Conservation (phyloP, 1,140 invertebrate species). For the Brachystomella parvula region DNA sequence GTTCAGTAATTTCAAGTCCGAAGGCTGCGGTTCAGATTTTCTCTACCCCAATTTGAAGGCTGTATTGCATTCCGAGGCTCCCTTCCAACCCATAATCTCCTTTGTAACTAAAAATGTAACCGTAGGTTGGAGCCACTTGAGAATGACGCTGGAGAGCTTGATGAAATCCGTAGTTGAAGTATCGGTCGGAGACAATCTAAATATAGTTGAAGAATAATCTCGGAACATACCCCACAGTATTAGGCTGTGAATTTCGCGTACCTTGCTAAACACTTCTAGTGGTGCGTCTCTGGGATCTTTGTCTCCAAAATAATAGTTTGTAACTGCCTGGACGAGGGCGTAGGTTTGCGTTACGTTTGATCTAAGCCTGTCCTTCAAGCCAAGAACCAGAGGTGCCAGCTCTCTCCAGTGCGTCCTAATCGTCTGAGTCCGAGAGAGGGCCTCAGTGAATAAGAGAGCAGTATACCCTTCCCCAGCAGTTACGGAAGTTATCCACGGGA, state of each 20-base stretch:
- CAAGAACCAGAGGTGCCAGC: neutral
- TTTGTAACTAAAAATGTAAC: constrained; percentile 18
- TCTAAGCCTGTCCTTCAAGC: neutral
- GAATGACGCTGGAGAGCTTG: constrained; percentile 22
- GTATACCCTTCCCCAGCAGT: constrained; percentile 12
- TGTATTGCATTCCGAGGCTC: neutral
- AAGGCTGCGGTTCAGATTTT: neutral
- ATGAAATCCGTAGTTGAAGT: constrained; percentile 18
- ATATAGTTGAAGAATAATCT: no score
- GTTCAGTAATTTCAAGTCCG: neutral
- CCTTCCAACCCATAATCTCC: neutral
- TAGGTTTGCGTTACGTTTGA: neutral
- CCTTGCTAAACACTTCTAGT: neutral
- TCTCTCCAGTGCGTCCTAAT: neutral
- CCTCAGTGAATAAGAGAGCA: neutral
- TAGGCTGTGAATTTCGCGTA: neutral
- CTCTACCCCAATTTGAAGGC: neutral
- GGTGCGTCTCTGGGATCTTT: neutral
- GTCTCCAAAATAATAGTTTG: constrained; percentile 1
- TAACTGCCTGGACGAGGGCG: neutral
- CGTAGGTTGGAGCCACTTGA: constrained; percentile 24
- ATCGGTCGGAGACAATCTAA: constrained; percentile 24
- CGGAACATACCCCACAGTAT: neutral
- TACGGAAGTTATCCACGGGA: constrained; percentile 5
- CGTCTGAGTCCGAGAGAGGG: neutral